A percentile compares a stretch with the other conserved stretches of the same genome.
Evolutionary conservation across 1,140 invertebrate species (phyloP).

Genomic region (Dryas iulia): DNA sequence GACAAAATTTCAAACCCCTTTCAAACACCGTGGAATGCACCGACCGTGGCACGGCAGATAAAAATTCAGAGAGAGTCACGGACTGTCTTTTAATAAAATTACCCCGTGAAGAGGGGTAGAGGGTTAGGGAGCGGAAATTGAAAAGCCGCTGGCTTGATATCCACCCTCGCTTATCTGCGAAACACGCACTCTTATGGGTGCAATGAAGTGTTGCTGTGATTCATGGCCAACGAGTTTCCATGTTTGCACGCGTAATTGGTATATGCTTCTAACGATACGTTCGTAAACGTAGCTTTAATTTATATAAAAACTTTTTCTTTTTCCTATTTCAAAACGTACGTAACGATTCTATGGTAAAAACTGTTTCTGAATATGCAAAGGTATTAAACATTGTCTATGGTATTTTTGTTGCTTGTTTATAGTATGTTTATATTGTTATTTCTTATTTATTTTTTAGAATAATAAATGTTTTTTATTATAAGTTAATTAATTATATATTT

Average conservation of each 20-base stretch:
- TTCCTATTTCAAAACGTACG: too few relatives aligned
- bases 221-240: conserved; percentile 44
- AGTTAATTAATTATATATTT: too few relatives aligned
- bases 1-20: conserved; percentile 16
- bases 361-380: too few relatives aligned
- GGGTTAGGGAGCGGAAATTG: conserved; percentile 58
- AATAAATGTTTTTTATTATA: too few relatives aligned
- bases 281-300: conserved; percentile 10
- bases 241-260: conserved; percentile 32
- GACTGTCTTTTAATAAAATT: conserved; percentile 68
- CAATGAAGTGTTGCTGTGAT: conserved; percentile 49
- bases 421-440: too few relatives aligned
- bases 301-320: not conserved
- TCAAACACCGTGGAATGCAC: conserved; percentile 27
- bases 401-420: too few relatives aligned
- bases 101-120: conserved; percentile 42
- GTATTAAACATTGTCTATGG: too few relatives aligned
- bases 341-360: too few relatives aligned
- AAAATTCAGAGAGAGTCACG: conserved; percentile 53
- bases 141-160: conserved; percentile 58
- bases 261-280: conserved; percentile 18
- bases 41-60: conserved; percentile 46
- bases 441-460: too few relatives aligned
- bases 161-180: conserved; percentile 57
- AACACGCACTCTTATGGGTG: conserved; percentile 51